phyloP scores from a whole-genome alignment of 2,113 vertebrate species.

The Bubo blakistoni region DNA sequence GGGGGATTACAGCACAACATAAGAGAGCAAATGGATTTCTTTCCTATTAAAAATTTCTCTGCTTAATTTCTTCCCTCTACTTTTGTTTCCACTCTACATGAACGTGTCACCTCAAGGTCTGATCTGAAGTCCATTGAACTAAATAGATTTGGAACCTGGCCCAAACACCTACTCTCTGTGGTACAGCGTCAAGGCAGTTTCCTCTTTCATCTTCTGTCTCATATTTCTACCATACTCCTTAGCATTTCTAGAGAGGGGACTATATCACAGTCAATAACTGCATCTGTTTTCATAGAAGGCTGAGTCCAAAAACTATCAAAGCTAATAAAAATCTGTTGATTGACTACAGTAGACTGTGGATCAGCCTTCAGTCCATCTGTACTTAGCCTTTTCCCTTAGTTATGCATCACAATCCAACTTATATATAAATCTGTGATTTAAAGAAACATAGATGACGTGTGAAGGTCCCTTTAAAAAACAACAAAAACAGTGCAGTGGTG shows the following conservation, averaged over 20 bases:
- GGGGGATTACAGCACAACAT: background rate
- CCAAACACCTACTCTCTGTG: conserved; percentile 45
- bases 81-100: background rate
- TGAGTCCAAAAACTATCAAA: background rate
- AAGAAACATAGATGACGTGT: background rate
- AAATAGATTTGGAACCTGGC: conserved; percentile 13
- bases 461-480: background rate
- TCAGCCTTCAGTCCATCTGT: background rate
- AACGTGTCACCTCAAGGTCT: conserved; percentile 26
- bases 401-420: background rate
- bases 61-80: background rate
- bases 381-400: background rate
- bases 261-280: background rate
- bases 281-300: conserved; percentile 12
- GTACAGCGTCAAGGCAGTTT: background rate
- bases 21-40: background rate
- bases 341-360: background rate
- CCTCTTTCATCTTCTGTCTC: conserved; percentile 26
- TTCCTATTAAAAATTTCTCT: conserved; percentile 5
- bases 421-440: background rate
- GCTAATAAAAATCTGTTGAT: background rate
- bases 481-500: background rate
- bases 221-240: background rate
- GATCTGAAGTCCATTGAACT: conserved; percentile 30
- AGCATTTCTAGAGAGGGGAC: background rate